Evolutionary conservation across 2,113 vertebrate genomes (phyloP).

Genomic region (Callorhinus ursinus): DNA sequence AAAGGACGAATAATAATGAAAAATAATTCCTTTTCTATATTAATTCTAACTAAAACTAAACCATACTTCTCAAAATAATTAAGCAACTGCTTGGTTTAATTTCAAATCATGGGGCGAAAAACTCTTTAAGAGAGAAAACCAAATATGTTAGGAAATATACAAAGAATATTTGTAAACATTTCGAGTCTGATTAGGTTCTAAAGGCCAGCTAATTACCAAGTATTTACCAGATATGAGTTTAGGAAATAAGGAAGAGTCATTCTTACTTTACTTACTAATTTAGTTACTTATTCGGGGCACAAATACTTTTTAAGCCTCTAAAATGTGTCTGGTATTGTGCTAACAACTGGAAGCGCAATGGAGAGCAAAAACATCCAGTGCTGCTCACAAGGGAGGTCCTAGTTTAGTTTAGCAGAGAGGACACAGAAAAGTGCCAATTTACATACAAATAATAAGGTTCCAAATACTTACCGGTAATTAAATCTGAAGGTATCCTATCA

Average conservation of each 20-base stretch:
- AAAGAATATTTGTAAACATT: constrained; percentile 31
- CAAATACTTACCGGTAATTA: constrained; percentile 92
- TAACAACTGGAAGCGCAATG: background rate
- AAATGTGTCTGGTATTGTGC: background rate
- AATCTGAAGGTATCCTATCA: constrained; percentile 94
- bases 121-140: background rate
- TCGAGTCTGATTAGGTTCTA: constrained; percentile 4
- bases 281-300: background rate
- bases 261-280: background rate
- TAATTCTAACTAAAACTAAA: background rate
- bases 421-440: background rate
- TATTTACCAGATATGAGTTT: background rate
- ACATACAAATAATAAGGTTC: background rate
- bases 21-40: background rate
- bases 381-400: background rate
- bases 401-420: background rate
- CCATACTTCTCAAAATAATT: background rate
- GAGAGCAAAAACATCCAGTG: background rate
- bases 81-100: constrained; percentile 32
- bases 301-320: background rate
- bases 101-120: background rate
- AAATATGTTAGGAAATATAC: background rate
- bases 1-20: background rate
- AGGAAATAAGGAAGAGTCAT: background rate
- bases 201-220: background rate